Evolutionary conservation across 2,797 vertebrate genomes (phyloP).

Genomic region (Saxicola maurus): DNA sequence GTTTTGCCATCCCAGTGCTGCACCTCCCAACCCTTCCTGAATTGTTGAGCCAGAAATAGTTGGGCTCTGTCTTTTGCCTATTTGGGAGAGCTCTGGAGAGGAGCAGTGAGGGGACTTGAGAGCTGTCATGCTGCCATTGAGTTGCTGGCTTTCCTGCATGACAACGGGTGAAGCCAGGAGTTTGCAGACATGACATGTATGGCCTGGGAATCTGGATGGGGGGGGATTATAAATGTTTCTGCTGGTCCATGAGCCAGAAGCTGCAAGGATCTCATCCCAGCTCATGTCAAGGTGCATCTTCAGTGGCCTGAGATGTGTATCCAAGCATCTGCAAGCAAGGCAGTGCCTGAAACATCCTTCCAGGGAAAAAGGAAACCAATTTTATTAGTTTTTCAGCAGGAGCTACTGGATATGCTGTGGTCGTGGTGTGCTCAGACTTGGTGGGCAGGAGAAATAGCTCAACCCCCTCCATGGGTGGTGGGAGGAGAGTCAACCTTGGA

Average conservation of each 20-base stretch:
- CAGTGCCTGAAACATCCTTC: not conserved
- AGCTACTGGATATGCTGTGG: accelerated
- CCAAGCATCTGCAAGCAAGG: not conserved
- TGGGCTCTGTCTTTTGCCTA: not conserved
- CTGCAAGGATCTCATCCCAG: not conserved
- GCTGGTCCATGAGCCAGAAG: accelerated
- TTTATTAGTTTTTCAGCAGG: not conserved
- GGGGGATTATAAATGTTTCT: not conserved
- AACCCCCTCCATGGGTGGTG: not conserved
- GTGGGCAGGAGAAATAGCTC: not conserved
- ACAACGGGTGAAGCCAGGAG: not conserved
- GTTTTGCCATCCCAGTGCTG: not conserved
- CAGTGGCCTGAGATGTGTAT: not conserved
- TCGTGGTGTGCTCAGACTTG: not conserved
- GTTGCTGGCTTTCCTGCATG: not conserved
- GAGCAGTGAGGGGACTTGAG: accelerated
- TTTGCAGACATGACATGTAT: not conserved
- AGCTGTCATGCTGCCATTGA: accelerated
- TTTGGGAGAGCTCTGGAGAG: not conserved
- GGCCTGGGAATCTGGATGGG: not conserved
- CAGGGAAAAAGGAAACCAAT: not conserved
- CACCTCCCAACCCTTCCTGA: not conserved
- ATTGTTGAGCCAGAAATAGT: not conserved
- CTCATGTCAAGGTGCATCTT: accelerated
- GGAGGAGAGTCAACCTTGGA: not conserved